Evolutionary conservation across 2,113 vertebrate species (phyloP).

Genomic region (Epinephelus cyanopodus): DNA sequence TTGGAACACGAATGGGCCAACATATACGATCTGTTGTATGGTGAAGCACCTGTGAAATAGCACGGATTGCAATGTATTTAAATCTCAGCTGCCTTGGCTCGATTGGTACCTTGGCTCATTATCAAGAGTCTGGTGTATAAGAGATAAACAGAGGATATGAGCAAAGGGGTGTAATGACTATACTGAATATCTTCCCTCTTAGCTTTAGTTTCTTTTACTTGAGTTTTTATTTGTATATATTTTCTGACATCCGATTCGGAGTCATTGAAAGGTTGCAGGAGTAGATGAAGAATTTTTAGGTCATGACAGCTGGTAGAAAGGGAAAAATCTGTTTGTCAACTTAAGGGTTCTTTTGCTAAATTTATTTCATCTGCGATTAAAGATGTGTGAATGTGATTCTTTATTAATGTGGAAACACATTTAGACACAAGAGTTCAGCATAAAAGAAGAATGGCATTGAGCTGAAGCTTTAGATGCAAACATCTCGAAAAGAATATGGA

Average conservation of each 20-base stretch:
- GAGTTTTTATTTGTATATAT: neutral
- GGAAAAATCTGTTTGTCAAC: neutral
- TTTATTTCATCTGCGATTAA: neutral
- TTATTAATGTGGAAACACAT: neutral
- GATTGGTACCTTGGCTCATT: constrained; percentile 23
- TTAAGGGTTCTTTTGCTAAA: neutral
- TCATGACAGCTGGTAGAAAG: neutral
- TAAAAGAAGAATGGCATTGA: neutral
- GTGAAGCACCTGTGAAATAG: constrained; percentile 12
- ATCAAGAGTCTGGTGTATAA: constrained; percentile 29
- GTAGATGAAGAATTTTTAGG: neutral
- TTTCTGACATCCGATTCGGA: constrained; percentile 4
- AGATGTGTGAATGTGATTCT: neutral
- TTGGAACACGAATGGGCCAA: neutral
- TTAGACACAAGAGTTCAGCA: neutral
- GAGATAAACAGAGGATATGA: constrained; percentile 28
- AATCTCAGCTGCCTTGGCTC: constrained; percentile 26
- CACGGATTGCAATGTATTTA: constrained; percentile 31
- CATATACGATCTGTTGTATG: neutral
- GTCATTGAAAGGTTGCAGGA: constrained; percentile 3
- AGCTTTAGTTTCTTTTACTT: constrained; percentile 14
- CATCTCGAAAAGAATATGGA: neutral
- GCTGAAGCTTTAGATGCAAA: neutral
- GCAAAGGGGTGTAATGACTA: neutral
- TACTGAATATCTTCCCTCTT: neutral